These are phyloP conservation scores for Drosophila eohydei DNA, from an alignment of 2,888 invertebrate genomes.

Conservation along the genomic window DNA sequence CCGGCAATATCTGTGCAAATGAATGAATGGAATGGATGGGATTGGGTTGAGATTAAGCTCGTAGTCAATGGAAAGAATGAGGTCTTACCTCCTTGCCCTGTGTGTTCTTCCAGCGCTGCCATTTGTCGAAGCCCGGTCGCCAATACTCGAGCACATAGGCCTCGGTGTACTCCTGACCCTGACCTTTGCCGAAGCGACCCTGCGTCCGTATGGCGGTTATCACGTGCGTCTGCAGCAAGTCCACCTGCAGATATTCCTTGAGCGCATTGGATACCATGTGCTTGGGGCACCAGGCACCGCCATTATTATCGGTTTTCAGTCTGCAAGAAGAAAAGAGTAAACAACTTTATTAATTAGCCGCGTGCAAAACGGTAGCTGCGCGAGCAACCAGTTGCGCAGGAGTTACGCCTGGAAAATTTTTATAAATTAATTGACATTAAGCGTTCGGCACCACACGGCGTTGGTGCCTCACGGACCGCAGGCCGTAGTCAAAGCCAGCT, in stretches of 20 bases:
- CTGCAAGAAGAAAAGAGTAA: slow-evolving; percentile 85
- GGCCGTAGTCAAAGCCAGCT: slow-evolving; percentile 5
- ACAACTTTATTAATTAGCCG: slow-evolving; percentile 69
- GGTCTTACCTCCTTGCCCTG: slow-evolving; percentile 88
- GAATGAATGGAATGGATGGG: background rate
- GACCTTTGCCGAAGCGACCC: slow-evolving; percentile 93
- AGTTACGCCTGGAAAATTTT: slow-evolving; percentile 38
- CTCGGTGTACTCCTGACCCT: slow-evolving; percentile 93
- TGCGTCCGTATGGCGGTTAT: slow-evolving; percentile 91
- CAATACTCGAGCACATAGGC: slow-evolving; percentile 92
- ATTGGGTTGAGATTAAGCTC: background rate
- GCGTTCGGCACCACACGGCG: slow-evolving; percentile 80
- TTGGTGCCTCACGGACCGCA: slow-evolving; percentile 10
- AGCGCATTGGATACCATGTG: slow-evolving; percentile 89
- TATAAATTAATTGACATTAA: slow-evolving; percentile 84
- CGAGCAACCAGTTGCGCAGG: slow-evolving; percentile 59
- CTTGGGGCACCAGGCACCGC: slow-evolving; percentile 94
- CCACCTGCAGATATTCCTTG: slow-evolving; percentile 91
- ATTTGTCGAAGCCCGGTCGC: slow-evolving; percentile 89
- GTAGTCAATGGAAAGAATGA: background rate
- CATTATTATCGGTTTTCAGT: slow-evolving; percentile 90
- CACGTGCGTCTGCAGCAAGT: slow-evolving; percentile 88
- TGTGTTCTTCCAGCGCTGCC: slow-evolving; percentile 91
- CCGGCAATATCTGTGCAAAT: slow-evolving; percentile 88
- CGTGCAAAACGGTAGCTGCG: slow-evolving; percentile 49